Conservation (phyloP, 2,888 invertebrate species). For the Nephrotoma guestfalica region DNA sequence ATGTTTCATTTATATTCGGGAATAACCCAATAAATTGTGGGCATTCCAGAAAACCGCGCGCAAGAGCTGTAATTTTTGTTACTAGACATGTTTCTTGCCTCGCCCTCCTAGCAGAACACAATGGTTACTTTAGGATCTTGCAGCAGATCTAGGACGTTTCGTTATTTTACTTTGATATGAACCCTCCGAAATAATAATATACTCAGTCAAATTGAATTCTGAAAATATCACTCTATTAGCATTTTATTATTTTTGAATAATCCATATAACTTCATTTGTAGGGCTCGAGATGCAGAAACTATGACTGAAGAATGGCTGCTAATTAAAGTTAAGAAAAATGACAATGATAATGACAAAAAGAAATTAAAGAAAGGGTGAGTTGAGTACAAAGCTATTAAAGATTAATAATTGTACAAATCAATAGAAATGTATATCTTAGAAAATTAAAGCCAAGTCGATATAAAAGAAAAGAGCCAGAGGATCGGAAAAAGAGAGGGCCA, state of each 20-base stretch:
- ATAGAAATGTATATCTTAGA: slow-evolving; percentile 20
- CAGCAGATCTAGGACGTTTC: too few relatives aligned
- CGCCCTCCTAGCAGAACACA: too few relatives aligned
- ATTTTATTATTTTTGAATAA: neutral
- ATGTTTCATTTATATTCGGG: too few relatives aligned
- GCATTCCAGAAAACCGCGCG: too few relatives aligned
- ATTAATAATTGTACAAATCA: slow-evolving; percentile 26
- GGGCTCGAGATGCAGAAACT: slow-evolving; percentile 38
- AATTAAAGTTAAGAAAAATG: slow-evolving; percentile 10
- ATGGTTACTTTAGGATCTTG: too few relatives aligned
- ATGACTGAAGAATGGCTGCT: slow-evolving; percentile 36
- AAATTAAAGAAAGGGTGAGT: slow-evolving; percentile 16
- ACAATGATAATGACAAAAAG: slow-evolving; percentile 15
- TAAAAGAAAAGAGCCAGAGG: slow-evolving; percentile 40
- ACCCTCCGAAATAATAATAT: too few relatives aligned
- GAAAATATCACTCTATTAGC: neutral
- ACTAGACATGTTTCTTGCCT: too few relatives aligned
- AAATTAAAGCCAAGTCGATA: slow-evolving; percentile 32
- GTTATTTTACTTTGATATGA: too few relatives aligned
- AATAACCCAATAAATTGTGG: too few relatives aligned
- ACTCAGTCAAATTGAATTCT: neutral
- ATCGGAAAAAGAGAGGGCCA: slow-evolving; percentile 42
- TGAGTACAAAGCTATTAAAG: neutral
- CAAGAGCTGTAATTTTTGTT: too few relatives aligned
- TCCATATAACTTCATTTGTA: slow-evolving; percentile 19